Evolutionary conservation across 2,888 invertebrate genomes (phyloP).

Genomic region (Oligia latruncula): DNA sequence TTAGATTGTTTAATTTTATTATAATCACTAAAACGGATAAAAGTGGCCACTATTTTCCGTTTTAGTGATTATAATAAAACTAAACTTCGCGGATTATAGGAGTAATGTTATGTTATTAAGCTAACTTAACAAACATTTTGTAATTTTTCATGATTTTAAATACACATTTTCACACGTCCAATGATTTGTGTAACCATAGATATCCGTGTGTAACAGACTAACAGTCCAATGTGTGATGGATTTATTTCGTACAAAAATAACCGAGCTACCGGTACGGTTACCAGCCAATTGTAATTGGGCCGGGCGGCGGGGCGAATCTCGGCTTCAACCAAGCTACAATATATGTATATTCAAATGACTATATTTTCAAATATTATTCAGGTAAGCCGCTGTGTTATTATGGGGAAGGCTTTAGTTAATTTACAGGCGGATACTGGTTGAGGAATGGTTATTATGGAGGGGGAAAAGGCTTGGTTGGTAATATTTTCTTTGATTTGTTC

Average conservation of each 20-base stretch:
- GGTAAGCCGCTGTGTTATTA: conserved; percentile 18
- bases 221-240: conserved; percentile 56
- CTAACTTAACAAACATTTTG: neutral
- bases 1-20: too few species aligned
- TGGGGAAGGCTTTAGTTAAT: conserved; percentile 19
- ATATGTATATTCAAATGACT: conserved; percentile 43
- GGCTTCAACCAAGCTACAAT: conserved; percentile 36
- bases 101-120: neutral
- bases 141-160: neutral
- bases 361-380: conserved; percentile 45
- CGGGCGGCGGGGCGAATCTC: conserved; percentile 54
- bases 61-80: too few species aligned
- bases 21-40: too few species aligned
- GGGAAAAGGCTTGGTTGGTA: neutral
- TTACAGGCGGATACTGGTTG: neutral
- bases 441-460: conserved; percentile 9
- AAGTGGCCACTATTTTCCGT: too few species aligned
- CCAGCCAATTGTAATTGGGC: conserved; percentile 58
- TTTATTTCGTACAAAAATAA: conserved; percentile 63
- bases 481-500: neutral
- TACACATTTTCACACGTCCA: conserved; percentile 1
- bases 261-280: conserved; percentile 39
- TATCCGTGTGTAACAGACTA: conserved; percentile 16
- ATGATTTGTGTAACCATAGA: too few species aligned
- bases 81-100: neutral